These are phyloP conservation scores for Kryptolebias marmoratus DNA, from an alignment of 2,113 vertebrate genomes.

Conservation along the genomic window DNA sequence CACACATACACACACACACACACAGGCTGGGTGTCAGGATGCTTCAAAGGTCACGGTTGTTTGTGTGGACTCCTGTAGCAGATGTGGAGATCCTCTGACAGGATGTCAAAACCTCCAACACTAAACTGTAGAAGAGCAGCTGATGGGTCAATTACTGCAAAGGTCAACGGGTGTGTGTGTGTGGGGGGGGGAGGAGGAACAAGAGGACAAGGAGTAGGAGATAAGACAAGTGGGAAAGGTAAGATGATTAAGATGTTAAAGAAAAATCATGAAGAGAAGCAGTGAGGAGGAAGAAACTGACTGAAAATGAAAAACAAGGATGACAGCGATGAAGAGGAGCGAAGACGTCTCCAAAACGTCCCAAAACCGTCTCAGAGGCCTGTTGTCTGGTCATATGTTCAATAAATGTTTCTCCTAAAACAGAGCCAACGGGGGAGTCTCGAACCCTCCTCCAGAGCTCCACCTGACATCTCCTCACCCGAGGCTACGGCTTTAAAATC, in stretches of 20 bases:
- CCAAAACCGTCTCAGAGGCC: no score
- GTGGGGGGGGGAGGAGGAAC: neutral
- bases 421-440: no score
- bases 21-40: slow-evolving; percentile 51
- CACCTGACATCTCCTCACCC: no score
- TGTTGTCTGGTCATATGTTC: no score
- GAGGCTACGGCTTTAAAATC: no score
- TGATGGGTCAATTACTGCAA: slow-evolving; percentile 87
- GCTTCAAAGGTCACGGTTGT: slow-evolving; percentile 83
- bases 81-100: slow-evolving; percentile 84
- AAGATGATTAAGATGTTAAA: neutral
- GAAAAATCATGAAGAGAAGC: neutral
- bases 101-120: slow-evolving; percentile 80
- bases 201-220: neutral
- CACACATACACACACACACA: slow-evolving; percentile 28
- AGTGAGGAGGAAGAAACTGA: no score
- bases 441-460: no score
- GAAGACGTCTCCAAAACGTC: no score
- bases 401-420: no score
- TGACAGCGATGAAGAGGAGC: no score
- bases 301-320: no score
- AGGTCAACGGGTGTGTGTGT: slow-evolving; percentile 68
- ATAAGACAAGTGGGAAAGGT: neutral
- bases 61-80: slow-evolving; percentile 83
- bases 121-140: slow-evolving; percentile 78